Evolutionary conservation across 2,113 vertebrate species (phyloP), one percentile per base, ranked within the genome.

Genomic region (Phodopus roborovskii): DNA sequence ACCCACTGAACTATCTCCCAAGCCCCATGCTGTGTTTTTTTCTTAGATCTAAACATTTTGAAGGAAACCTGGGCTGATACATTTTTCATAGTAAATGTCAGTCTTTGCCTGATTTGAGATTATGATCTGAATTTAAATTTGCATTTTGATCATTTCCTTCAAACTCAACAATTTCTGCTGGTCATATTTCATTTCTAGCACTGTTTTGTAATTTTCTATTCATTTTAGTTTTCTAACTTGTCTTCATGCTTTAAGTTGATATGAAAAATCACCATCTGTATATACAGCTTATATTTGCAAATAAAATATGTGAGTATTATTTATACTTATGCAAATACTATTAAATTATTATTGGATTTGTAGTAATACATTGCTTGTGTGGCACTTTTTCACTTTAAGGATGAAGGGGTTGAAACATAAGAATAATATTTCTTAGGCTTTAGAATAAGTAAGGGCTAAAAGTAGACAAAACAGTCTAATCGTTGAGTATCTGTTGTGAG

Each of bases 101-200:
- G 0, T 95, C 42, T 9, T 5, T 96, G 75, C 16, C 3, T 62
- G n/a, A 94, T 42, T 94, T 4, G 48, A 95, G 70, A 87, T 92
- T 68, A 60, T 87, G 81, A 71, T 92, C 60, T 88, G 74, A 60
- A 79, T 95, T 92, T 97, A 79, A 60, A 79, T 95, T 91, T 97
- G 39, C 28, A 22, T 94, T 95, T 50, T 88, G 82, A 91, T 92
- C 7, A 58, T 88, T 42, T 92, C 42, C 36, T 92, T 94, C 53
- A 95, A 58, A n/a, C 11, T 92, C 92, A 56, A 79, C 42, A 74
- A 70, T 93, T 95, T 96, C 71, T 92, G 56, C 36, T 75, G 39
- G 70, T 89, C 2, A 8, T 93, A 84, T 95, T 95, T 82, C 64
- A 71, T 83, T 96, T 96, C 81, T 84, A 84, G 53, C 56, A 10